phyloP scores from a whole-genome alignment of 2,888 invertebrate genomes.

The Cotesia congregata region DNA sequence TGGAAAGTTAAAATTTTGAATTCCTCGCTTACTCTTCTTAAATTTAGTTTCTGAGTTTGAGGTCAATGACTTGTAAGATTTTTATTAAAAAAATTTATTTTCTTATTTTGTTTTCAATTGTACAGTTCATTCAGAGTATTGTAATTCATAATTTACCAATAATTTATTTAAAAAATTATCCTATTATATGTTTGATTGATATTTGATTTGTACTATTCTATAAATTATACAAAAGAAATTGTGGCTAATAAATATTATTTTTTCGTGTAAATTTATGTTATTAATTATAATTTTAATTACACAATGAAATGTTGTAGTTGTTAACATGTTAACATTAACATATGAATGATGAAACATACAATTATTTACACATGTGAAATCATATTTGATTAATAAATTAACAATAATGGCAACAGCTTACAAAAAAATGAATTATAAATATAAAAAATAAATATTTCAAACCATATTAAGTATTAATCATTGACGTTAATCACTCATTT shows the following conservation, averaged over 20 bases:
- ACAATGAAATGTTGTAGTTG: not conserved
- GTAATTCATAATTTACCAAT: not conserved
- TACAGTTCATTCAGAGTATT: not conserved
- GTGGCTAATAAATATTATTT: constrained; percentile 20
- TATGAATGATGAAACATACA: not conserved
- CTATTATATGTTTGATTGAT: not conserved
- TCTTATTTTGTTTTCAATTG: not conserved
- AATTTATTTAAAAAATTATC: not conserved
- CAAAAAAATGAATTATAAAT: constrained; percentile 20
- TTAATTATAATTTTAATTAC: constrained; percentile 1
- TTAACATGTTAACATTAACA: not conserved
- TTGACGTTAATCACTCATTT: no score
- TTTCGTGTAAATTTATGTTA: not conserved
- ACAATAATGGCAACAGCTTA: constrained; percentile 29
- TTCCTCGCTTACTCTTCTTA: not conserved
- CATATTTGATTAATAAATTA: not conserved
- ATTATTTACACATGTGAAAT: not conserved
- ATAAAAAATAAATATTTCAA: constrained; percentile 31
- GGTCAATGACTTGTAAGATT: constrained; percentile 12
- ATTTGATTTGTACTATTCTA: not conserved
- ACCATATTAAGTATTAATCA: no score
- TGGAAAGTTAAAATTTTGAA: constrained; percentile 33
- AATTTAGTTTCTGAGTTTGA: not conserved
- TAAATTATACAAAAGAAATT: not conserved
- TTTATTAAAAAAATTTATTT: not conserved